These are phyloP conservation scores for Holothuria glaberrima DNA, from an alignment of 35 echinoderm and acorn worm species.

Conservation along the genomic window DNA sequence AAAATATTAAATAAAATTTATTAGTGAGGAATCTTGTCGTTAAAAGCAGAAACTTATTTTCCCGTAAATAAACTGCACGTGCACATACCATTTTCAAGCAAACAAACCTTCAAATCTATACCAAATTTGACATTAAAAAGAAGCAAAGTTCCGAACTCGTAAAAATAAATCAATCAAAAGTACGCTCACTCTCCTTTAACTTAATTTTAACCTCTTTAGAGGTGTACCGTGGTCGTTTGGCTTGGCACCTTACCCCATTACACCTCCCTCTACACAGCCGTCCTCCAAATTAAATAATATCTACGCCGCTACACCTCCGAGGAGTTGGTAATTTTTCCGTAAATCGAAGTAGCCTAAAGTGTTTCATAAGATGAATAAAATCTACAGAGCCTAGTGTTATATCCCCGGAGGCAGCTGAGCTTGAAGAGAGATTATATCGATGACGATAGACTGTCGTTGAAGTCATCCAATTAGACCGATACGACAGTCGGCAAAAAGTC, in stretches of 20 bases:
- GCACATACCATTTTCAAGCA: not conserved
- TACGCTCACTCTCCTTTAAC: slow-evolving; percentile 39
- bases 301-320: slow-evolving; percentile 39
- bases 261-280: slow-evolving; percentile 27
- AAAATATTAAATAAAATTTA: no score
- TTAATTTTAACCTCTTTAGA: slow-evolving; percentile 54
- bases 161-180: slow-evolving; percentile 44
- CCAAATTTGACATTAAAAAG: slow-evolving; percentile 57
- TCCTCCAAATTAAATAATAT: slow-evolving; percentile 62
- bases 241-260: slow-evolving; percentile 54
- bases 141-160: slow-evolving; percentile 33
- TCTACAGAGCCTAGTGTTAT: slow-evolving; percentile 59
- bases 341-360: slow-evolving; percentile 56
- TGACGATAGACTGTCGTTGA: not conserved
- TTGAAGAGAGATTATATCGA: slow-evolving; percentile 24
- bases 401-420: slow-evolving; percentile 41
- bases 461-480: slow-evolving; percentile 50
- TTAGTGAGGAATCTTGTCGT: no score
- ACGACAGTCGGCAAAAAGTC: slow-evolving; percentile 55
- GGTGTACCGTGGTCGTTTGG: slow-evolving; percentile 41
- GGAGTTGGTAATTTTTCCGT: slow-evolving; percentile 56
- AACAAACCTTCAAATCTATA: slow-evolving; percentile 28
- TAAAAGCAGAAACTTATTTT: not conserved
- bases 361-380: slow-evolving; percentile 38
- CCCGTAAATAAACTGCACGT: not conserved